Percentiles rank a stretch among this genome's conserved stretches.
Evolutionary conservation across 2,113 vertebrate species (phyloP).

Genomic region (Lepus americanus): DNA sequence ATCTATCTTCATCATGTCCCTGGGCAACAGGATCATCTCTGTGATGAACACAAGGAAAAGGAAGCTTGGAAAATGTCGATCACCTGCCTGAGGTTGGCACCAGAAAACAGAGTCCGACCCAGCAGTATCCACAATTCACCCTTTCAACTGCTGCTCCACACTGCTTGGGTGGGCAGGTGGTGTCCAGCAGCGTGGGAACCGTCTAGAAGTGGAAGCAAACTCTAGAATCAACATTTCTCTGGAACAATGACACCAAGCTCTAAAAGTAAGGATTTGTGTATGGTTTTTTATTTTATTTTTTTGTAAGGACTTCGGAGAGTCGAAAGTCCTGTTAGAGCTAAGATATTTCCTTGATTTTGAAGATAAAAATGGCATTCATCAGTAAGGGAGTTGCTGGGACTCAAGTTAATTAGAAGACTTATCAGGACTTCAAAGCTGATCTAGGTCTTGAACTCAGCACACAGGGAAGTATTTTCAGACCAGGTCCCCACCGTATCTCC

Average conservation of each 20-base stretch:
- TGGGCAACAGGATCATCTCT: background rate
- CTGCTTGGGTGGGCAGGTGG: background rate
- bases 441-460: background rate
- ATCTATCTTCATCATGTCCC: background rate
- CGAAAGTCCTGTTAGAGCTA: slow-evolving; percentile 7
- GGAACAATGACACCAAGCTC: background rate
- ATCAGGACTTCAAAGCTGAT: background rate
- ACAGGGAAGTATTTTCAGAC: background rate
- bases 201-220: background rate
- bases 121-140: background rate
- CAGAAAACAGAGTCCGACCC: background rate
- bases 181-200: background rate
- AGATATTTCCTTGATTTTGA: background rate
- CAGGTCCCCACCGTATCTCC: background rate
- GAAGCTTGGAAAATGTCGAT: background rate
- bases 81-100: background rate
- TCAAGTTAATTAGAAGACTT: background rate
- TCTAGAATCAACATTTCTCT: background rate
- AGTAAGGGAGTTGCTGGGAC: background rate
- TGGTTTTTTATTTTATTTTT: no score
- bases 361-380: background rate
- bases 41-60: slow-evolving; percentile 36
- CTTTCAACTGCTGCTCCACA: background rate
- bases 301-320: background rate
- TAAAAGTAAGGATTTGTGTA: background rate